Percentiles rank a stretch among this genome's conserved stretches.
Conservation (phyloP, 2,113 vertebrate species). For the Psittacus erithacus region DNA sequence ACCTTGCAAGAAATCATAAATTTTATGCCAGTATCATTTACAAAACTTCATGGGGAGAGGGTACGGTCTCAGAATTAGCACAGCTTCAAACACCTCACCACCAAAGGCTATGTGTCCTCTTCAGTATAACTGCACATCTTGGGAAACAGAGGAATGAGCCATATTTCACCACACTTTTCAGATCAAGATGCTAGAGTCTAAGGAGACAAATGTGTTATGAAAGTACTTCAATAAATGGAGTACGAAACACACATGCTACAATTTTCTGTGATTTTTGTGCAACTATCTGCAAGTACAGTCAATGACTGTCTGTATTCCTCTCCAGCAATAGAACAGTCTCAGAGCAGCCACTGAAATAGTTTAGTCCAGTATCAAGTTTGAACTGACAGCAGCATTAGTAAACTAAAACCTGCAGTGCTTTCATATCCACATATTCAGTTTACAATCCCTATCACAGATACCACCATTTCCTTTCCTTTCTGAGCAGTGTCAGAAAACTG, state of each 20-base stretch:
- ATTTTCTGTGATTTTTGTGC: background rate
- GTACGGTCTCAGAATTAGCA: background rate
- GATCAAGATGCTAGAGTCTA: background rate
- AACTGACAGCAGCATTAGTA: background rate
- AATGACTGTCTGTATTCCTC: conserved; percentile 17
- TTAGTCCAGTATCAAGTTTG: background rate
- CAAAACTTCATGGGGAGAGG: background rate
- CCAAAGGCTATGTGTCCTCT: background rate
- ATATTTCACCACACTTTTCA: background rate
- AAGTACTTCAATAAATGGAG: background rate
- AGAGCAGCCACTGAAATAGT: background rate
- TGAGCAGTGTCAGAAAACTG: background rate
- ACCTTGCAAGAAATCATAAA: background rate
- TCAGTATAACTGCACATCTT: background rate
- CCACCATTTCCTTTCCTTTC: background rate
- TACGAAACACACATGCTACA: background rate
- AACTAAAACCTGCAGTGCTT: background rate
- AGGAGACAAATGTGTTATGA: background rate
- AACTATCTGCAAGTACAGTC: background rate
- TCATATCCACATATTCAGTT: background rate
- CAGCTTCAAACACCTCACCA: background rate
- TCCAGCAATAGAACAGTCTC: conserved; percentile 35
- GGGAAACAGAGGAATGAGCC: background rate
- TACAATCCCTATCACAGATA: background rate
- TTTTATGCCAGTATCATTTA: background rate